phyloP scores from a whole-genome alignment of 2,888 invertebrate species.

The Drosophila dives region DNA sequence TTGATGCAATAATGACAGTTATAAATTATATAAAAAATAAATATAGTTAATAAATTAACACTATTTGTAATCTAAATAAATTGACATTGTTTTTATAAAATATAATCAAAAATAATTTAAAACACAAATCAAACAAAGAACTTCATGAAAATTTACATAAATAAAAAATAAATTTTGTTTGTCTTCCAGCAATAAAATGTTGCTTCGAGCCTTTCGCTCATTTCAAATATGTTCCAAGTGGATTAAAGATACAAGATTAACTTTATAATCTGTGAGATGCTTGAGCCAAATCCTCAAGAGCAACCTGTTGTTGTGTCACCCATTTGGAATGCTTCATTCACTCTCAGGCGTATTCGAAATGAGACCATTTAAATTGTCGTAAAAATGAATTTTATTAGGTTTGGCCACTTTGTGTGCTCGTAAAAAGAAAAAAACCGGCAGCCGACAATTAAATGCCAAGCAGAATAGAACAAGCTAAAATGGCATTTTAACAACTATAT shows the following conservation, averaged over 20 bases:
- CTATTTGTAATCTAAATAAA: too few relatives aligned
- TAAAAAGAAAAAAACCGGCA: conserved; percentile 71
- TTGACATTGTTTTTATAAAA: too few relatives aligned
- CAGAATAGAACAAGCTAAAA: conserved; percentile 70
- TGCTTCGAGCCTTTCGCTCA: not conserved
- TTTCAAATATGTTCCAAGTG: not conserved
- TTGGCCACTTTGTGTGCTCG: conserved; percentile 72
- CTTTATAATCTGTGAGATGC: conserved; percentile 14
- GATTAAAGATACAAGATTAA: conserved; percentile 1
- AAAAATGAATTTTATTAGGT: conserved; percentile 77
- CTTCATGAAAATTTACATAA: not conserved
- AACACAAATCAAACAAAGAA: not conserved
- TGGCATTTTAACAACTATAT: conserved; percentile 80
- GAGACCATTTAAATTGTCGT: conserved; percentile 80
- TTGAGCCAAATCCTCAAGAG: conserved; percentile 11
- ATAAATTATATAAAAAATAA: too few relatives aligned
- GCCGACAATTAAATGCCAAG: conserved; percentile 78
- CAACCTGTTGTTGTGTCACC: conserved; percentile 48
- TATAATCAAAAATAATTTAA: too few relatives aligned
- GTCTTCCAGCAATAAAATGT: not conserved
- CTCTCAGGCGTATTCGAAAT: conserved; percentile 42
- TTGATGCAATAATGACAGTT: too few relatives aligned
- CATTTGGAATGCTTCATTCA: not conserved
- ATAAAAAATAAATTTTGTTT: not conserved
- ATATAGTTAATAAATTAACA: too few relatives aligned